Percentiles rank a stretch among this genome's conserved stretches.
These are phyloP conservation scores for Dendrolimus kikuchii DNA, from an alignment of 1,140 invertebrate genomes.

Conservation along the genomic window DNA sequence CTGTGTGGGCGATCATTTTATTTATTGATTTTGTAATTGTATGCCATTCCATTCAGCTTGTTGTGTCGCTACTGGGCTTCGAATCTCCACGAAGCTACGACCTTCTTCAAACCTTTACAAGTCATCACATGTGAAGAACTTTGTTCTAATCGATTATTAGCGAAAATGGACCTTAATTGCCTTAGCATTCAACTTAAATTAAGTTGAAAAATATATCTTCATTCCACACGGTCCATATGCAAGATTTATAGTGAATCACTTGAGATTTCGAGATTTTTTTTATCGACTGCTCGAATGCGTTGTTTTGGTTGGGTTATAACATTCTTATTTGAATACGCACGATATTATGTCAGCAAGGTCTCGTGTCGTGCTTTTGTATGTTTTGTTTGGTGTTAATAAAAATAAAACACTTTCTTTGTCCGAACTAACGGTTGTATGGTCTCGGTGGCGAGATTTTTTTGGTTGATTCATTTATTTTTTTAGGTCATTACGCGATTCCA, in stretches of 20 bases:
- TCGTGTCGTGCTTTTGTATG: conserved; percentile 31
- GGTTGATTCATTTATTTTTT: background rate
- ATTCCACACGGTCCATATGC: conserved; percentile 16
- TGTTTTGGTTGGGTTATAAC: conserved; percentile 36
- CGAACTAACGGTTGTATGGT: conserved; percentile 29
- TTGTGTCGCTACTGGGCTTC: conserved; percentile 56
- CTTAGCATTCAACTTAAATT: background rate
- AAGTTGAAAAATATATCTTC: no score
- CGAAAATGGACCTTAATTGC: background rate
- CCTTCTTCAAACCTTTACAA: conserved; percentile 39
- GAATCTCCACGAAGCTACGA: conserved; percentile 24
- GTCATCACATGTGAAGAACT: conserved; percentile 31
- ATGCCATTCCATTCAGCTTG: conserved; percentile 45
- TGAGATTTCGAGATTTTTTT: conserved; percentile 36
- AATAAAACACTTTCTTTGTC: conserved; percentile 47
- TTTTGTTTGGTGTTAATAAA: conserved; percentile 42
- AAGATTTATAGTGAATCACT: conserved; percentile 56
- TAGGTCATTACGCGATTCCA: no score
- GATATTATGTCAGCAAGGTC: conserved; percentile 60
- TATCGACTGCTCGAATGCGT: conserved; percentile 5
- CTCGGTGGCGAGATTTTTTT: background rate
- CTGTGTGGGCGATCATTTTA: conserved; percentile 51
- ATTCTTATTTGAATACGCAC: conserved; percentile 37
- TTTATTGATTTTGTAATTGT: conserved; percentile 52
- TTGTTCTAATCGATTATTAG: background rate